Conservation (phyloP, 2,797 vertebrate species). For the Lagorchestes hirsutus region DNA sequence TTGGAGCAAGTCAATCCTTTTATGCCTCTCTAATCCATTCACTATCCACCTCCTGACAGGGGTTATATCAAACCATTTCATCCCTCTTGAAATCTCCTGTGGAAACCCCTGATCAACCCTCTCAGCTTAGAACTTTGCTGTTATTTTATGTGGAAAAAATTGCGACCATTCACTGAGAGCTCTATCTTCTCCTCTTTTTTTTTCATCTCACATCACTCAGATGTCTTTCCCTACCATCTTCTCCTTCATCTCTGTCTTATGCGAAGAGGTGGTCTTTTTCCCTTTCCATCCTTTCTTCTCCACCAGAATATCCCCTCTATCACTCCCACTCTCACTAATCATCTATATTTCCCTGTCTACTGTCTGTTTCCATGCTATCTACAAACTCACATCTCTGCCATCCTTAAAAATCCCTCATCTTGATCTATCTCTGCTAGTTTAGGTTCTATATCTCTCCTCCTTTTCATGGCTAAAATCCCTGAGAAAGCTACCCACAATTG, state of each 20-base stretch:
- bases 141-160: background rate
- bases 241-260: background rate
- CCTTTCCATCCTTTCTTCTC: background rate
- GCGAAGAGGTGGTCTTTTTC: background rate
- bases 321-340: background rate
- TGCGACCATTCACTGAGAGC: background rate
- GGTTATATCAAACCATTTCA: background rate
- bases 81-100: background rate
- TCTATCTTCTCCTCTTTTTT: background rate
- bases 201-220: background rate
- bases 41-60: background rate
- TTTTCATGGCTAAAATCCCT: background rate
- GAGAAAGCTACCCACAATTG: background rate
- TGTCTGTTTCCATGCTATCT: background rate
- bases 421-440: background rate
- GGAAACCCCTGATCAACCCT: background rate
- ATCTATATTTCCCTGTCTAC: background rate
- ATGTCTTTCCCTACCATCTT: background rate
- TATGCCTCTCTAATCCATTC: background rate
- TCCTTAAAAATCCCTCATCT: background rate
- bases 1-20: background rate
- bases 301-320: background rate
- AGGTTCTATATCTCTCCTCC: background rate
- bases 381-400: background rate
- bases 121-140: background rate